Evolutionary conservation across 2,113 vertebrate species (phyloP).

Genomic region (Psophia crepitans): DNA sequence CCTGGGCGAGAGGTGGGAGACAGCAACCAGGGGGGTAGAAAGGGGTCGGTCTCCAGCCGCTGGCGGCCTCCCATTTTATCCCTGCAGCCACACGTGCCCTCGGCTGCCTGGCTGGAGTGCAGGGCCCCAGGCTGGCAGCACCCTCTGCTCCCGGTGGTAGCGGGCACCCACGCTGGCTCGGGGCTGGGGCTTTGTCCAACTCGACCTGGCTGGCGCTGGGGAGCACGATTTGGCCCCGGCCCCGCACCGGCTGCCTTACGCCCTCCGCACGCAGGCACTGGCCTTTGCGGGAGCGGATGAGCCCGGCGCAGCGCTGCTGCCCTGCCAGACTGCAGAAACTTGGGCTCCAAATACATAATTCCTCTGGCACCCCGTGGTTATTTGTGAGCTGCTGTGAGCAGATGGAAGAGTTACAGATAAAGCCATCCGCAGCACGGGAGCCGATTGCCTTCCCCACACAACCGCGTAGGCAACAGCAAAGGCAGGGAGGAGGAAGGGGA

Average conservation of each 20-base stretch:
- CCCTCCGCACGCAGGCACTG: not conserved
- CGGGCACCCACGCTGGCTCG: not conserved
- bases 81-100: fast-evolving
- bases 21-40: fast-evolving
- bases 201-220: not conserved
- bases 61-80: not conserved
- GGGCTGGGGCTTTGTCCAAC: not conserved
- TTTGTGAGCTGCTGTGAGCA: constrained; percentile 64
- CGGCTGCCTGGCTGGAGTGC: not conserved
- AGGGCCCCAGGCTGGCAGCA: not conserved
- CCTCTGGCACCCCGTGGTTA: constrained; percentile 63
- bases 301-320: constrained; percentile 20
- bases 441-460: constrained; percentile 52
- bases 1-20: not conserved
- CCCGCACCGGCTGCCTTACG: not conserved
- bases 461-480: constrained; percentile 42
- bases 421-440: constrained; percentile 62
- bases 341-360: constrained; percentile 60
- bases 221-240: not conserved
- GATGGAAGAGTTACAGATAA: constrained; percentile 62
- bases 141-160: not conserved
- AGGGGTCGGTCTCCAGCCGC: not conserved
- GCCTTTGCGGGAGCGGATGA: constrained; percentile 45
- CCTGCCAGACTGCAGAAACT: constrained; percentile 60
- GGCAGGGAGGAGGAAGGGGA: constrained; percentile 18